Evolutionary conservation across 1,140 invertebrate genomes (phyloP).

Genomic region (Saccostrea echinata): DNA sequence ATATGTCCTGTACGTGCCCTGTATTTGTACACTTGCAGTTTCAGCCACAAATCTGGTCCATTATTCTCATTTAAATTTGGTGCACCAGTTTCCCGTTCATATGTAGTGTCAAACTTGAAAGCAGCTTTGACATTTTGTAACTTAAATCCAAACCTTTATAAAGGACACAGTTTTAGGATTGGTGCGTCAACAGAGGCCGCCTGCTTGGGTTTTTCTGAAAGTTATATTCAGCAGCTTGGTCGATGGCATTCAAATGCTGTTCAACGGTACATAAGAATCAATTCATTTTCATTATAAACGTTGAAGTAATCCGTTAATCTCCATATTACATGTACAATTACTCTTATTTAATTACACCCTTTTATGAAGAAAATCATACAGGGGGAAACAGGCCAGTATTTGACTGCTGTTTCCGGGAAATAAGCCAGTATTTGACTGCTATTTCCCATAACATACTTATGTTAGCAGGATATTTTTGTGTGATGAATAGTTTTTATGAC

Average conservation of each 20-base stretch:
- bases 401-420: too few species aligned
- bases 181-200: not conserved
- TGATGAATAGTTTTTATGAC: not conserved
- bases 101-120: not conserved
- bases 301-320: too few species aligned
- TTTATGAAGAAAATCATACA: too few species aligned
- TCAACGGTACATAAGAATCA: not conserved
- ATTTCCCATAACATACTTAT: not conserved
- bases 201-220: too few species aligned
- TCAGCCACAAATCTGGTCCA: slow-evolving; percentile 31
- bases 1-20: slow-evolving; percentile 29
- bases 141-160: too few species aligned
- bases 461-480: not conserved
- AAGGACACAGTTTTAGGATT: too few species aligned
- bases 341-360: too few species aligned
- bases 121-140: not conserved
- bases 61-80: slow-evolving; percentile 37
- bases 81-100: not conserved
- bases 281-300: not conserved
- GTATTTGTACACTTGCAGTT: not conserved
- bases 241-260: too few species aligned
- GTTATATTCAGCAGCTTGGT: too few species aligned
- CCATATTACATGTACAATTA: too few species aligned
- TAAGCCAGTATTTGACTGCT: not conserved
- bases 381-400: too few species aligned